A percentile compares a stretch with the other conserved stretches of the same genome.
Evolutionary conservation across 2,888 invertebrate genomes (phyloP).

Genomic region (Melolontha melolontha): DNA sequence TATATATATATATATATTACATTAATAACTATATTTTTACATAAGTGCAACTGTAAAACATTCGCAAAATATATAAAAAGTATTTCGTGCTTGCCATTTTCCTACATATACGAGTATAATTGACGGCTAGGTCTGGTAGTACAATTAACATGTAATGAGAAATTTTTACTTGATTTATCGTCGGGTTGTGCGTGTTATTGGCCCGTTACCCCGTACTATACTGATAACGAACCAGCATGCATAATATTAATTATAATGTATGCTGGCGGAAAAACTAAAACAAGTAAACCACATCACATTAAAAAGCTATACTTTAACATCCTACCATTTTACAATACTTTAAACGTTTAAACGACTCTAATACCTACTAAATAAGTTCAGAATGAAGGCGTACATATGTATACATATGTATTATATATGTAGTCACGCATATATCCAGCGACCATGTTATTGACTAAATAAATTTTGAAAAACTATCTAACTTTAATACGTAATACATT

Average conservation of each 20-base stretch:
- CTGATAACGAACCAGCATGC: constrained; percentile 48
- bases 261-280: constrained; percentile 48
- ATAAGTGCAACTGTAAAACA: too few relatives aligned
- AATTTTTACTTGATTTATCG: constrained; percentile 27
- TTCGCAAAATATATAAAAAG: too few relatives aligned
- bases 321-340: constrained; percentile 1
- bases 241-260: constrained; percentile 36
- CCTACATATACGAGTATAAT: constrained; percentile 9
- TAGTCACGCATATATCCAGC: too few relatives aligned
- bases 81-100: constrained; percentile 2
- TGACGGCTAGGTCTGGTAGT: not conserved
- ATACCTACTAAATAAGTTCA: too few relatives aligned
- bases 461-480: too few relatives aligned
- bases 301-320: constrained; percentile 13
- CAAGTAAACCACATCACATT: constrained; percentile 26
- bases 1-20: too few relatives aligned
- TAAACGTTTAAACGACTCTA: too few relatives aligned
- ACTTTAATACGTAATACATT: too few relatives aligned
- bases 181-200: constrained; percentile 38
- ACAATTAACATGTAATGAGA: constrained; percentile 6
- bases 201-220: constrained; percentile 46
- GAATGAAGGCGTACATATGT: too few relatives aligned
- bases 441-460: too few relatives aligned
- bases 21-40: too few relatives aligned
- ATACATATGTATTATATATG: too few relatives aligned